These are phyloP conservation scores for Lasiurus cinereus DNA, from an alignment of 2,113 vertebrate species.

Conservation along the genomic window DNA sequence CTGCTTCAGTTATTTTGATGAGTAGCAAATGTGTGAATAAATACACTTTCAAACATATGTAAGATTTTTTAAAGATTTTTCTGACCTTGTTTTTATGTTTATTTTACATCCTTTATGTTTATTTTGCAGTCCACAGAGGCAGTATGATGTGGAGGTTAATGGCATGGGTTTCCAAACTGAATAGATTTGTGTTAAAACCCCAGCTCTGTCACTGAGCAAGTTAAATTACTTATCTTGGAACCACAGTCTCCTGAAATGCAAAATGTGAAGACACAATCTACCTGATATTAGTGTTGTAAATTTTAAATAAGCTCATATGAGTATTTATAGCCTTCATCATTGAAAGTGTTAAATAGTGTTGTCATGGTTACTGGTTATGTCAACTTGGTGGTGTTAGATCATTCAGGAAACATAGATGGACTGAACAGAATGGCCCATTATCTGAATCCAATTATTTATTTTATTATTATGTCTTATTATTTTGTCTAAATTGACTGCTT, in stretches of 20 bases:
- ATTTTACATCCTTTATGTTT: background rate
- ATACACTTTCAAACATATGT: background rate
- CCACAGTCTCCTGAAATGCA: background rate
- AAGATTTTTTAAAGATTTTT: background rate
- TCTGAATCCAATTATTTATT: constrained; percentile 23
- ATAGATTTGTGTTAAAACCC: background rate
- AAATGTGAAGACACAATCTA: background rate
- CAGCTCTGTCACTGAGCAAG: background rate
- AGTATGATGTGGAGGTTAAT: background rate
- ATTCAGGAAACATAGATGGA: background rate
- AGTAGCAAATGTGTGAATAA: background rate
- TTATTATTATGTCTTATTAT: background rate
- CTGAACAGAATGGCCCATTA: background rate
- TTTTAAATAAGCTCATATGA: background rate
- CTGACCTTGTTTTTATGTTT: background rate
- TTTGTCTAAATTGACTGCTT: background rate
- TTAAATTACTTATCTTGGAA: background rate
- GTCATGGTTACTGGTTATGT: background rate
- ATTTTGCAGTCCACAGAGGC: background rate
- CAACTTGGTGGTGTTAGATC: background rate
- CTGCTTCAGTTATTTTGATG: background rate
- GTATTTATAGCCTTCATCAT: background rate
- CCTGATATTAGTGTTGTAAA: background rate
- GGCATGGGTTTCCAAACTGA: background rate
- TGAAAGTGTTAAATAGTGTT: background rate